Conservation (phyloP, 2,797 vertebrate genomes). For the Sternarchorhynchus goeldii region DNA sequence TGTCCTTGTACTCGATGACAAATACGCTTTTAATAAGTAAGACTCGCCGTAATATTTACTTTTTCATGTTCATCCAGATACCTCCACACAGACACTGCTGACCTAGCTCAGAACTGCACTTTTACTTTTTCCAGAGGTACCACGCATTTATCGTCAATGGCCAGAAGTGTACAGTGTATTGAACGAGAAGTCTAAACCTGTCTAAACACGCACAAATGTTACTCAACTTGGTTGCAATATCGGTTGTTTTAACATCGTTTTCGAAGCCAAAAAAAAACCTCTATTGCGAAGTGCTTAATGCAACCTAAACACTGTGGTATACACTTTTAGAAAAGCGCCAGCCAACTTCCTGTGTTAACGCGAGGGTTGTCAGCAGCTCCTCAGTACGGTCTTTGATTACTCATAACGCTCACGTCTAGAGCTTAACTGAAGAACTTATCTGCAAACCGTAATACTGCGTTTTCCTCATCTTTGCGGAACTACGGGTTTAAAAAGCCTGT, state of each 20-base stretch:
- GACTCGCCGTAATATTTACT: background rate
- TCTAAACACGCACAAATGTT: background rate
- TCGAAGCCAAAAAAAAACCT: too few relatives aligned
- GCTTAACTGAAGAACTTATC: background rate
- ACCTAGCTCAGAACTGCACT: background rate
- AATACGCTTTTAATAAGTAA: background rate
- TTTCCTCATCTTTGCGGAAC: too few relatives aligned
- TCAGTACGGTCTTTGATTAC: background rate
- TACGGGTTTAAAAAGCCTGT: too few relatives aligned
- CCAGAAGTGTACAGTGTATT: background rate
- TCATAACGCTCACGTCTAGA: background rate
- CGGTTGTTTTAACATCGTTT: too few relatives aligned
- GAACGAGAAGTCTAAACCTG: background rate
- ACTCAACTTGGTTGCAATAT: too few relatives aligned
- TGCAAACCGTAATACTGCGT: background rate
- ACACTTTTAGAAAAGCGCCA: background rate
- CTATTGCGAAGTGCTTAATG: too few relatives aligned
- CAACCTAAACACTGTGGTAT: background rate
- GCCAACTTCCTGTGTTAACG: constrained; percentile 34
- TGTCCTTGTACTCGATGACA: background rate
- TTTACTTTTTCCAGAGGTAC: background rate
- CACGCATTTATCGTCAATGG: too few relatives aligned
- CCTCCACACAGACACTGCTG: too few relatives aligned
- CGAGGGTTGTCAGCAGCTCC: background rate
- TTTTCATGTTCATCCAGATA: too few relatives aligned